These are phyloP conservation scores for Cottus gobio DNA, from an alignment of 2,113 vertebrate genomes.

Conservation along the genomic window DNA sequence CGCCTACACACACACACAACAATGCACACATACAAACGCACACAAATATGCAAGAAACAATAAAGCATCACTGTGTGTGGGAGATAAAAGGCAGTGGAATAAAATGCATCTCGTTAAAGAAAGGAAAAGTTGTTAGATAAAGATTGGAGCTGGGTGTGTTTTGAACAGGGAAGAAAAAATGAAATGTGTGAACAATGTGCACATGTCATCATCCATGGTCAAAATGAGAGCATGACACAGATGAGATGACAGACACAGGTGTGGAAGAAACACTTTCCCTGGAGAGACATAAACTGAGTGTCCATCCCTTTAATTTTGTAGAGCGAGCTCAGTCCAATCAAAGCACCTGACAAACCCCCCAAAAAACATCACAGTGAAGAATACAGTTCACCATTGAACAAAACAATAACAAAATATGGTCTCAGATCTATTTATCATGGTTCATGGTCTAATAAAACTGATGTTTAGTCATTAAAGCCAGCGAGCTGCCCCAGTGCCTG, in stretches of 20 bases:
- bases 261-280: slow-evolving; percentile 25
- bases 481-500: slow-evolving; percentile 25
- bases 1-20: slow-evolving; percentile 83
- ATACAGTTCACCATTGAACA: neutral
- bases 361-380: neutral
- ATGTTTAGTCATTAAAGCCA: slow-evolving; percentile 32
- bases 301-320: slow-evolving; percentile 31
- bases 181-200: neutral
- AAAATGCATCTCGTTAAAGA: slow-evolving; percentile 2
- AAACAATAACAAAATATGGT: neutral
- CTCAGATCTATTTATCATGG: neutral
- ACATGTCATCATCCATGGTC: neutral
- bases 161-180: neutral
- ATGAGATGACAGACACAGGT: slow-evolving; percentile 28
- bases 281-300: slow-evolving; percentile 11
- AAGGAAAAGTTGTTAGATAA: slow-evolving; percentile 1
- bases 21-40: slow-evolving; percentile 43
- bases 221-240: slow-evolving; percentile 2
- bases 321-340: slow-evolving; percentile 2
- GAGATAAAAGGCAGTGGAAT: neutral
- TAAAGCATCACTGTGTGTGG: slow-evolving; percentile 36
- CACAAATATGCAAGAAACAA: slow-evolving; percentile 53
- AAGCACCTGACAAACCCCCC: too few species aligned
- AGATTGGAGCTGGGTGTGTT: neutral
- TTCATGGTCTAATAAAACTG: slow-evolving; percentile 12